Base-by-base conservation (phyloP, 2,797 vertebrate genomes). In the Craterocephalus amniculus region DNA sequence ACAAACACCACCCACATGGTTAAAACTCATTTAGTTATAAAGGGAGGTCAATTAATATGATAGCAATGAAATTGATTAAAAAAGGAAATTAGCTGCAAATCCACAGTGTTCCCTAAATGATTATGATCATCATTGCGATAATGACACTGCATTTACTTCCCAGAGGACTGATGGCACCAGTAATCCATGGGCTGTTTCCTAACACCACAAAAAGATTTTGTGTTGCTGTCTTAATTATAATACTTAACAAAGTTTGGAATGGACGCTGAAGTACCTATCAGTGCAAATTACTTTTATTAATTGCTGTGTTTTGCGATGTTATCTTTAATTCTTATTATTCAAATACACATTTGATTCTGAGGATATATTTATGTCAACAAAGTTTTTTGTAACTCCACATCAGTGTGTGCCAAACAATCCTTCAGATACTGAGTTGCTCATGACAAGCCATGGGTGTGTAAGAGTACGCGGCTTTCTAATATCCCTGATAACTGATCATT, bases 1-100 rank as follows among this genome's bases (percentile, higher is more conserved):
- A 65, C 54, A 74, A 70, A 88, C 54, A 64, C 31, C 61, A 24
- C 71, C 80, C 63, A 79, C 64, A 72, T 52, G 58, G 52, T 61
- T 52, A 51, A 63, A 34, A 45, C 72, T 54, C 22, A 34, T 55
- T 61, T 56, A 65, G 45, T 58, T 13, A 58, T 58, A 61, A 65
- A 58, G 63, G 48, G 60, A 35, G 26, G 56, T 59, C 1, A 32
- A 71, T 80, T 57, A 54, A 67, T 71, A 26, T 77, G 80, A 57
- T 56, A 73, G 66, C 51, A 22, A 58, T 32, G 36, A 60, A 76
- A 63, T 7, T 60, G 20, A 52, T 72, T 65, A 2, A 63, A 73
- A 58, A 60, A 48, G 27, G 64, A 68, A 63, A 27, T 61, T 34
- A 63, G 22, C 29, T 14, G 22, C 55, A 54, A 55, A n/a, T 54